phyloP scores from a whole-genome alignment of 2,888 invertebrate genomes.

The Neocrepidodera transversa region DNA sequence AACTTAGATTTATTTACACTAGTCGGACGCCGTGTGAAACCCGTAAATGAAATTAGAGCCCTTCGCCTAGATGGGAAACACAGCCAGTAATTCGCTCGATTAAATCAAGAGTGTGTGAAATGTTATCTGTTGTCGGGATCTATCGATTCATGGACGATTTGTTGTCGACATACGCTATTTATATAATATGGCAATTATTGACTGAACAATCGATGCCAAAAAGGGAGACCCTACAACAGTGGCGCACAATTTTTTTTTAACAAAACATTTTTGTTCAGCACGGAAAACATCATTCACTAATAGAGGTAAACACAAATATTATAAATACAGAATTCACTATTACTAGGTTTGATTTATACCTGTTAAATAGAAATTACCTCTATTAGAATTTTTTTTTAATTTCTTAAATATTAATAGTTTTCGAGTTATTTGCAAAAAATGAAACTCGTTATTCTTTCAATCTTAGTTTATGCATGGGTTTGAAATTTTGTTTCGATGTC shows the following conservation, averaged over 20 bases:
- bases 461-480: no score
- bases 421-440: no score
- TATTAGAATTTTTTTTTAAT: no score
- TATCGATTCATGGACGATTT: conserved; percentile 58
- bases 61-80: conserved; percentile 34
- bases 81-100: conserved; percentile 42
- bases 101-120: conserved; percentile 57
- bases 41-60: conserved; percentile 37
- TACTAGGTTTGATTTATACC: no score
- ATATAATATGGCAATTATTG: conserved; percentile 55
- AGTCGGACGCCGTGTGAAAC: conserved; percentile 36
- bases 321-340: no score
- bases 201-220: conserved; percentile 44
- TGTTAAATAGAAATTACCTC: no score
- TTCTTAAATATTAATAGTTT: no score
- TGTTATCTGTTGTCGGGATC: conserved; percentile 56
- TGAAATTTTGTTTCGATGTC: no score
- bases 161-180: conserved; percentile 56
- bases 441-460: no score
- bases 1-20: conserved; percentile 24
- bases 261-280: no score
- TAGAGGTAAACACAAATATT: no score
- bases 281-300: no score
- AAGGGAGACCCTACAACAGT: conserved; percentile 39
- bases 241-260: conserved; percentile 5